Evolutionary conservation across 1,140 invertebrate species (phyloP).

Genomic region (Nasonia giraulti): DNA sequence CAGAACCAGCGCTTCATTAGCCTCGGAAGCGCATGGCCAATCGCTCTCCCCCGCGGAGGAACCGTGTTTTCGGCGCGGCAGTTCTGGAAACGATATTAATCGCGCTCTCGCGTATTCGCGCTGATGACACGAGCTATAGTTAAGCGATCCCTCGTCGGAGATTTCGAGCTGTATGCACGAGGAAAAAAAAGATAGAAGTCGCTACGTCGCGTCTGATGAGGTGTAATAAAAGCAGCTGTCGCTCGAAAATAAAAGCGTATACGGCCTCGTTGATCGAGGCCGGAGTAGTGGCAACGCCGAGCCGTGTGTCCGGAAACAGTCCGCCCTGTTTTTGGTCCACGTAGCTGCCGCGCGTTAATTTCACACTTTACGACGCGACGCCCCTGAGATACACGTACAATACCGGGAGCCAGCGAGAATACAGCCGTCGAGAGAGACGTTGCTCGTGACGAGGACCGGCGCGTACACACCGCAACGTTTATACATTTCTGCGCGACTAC

Average conservation of each 20-base stretch:
- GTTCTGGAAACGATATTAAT: too few species aligned
- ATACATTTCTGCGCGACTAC: slow-evolving; percentile 27
- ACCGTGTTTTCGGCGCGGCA: not conserved
- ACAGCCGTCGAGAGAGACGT: slow-evolving; percentile 45
- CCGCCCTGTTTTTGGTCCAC: slow-evolving; percentile 25
- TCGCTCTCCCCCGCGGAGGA: slow-evolving; percentile 36
- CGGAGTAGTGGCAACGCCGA: not conserved
- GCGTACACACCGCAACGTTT: slow-evolving; percentile 25
- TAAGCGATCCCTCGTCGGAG: too few species aligned
- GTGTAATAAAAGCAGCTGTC: slow-evolving; percentile 4
- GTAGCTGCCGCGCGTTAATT: slow-evolving; percentile 55
- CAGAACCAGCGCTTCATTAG: slow-evolving; percentile 55
- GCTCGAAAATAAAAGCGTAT: slow-evolving; percentile 7
- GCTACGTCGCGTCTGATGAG: too few species aligned
- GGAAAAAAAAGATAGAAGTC: too few species aligned
- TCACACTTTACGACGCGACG: slow-evolving; percentile 52
- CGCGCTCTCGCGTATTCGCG: too few species aligned
- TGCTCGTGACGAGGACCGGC: slow-evolving; percentile 33
- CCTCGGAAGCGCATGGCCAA: slow-evolving; percentile 50
- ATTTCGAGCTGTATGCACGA: too few species aligned
- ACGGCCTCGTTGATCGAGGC: not conserved
- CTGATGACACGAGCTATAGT: too few species aligned
- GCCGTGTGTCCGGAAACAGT: not conserved
- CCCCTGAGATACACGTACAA: not conserved
- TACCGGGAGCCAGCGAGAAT: not conserved